A percentile compares a stretch with the other conserved stretches of the same genome.
Evolutionary conservation across 2,888 invertebrate species (phyloP).

Genomic region (Cosmopolites sordidus): DNA sequence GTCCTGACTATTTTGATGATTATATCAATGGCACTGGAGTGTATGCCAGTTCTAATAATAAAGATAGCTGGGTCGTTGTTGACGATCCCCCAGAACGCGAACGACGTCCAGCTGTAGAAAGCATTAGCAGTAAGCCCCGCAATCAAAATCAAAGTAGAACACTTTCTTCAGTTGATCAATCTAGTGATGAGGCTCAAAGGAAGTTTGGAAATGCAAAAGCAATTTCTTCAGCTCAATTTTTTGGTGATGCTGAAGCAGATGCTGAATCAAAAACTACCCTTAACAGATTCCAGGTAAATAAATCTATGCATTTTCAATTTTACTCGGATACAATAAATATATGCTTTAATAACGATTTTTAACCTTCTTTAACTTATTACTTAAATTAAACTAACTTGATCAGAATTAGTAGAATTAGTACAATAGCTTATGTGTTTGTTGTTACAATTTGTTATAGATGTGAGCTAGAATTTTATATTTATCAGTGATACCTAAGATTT

Average conservation of each 20-base stretch:
- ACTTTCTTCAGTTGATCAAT: not conserved
- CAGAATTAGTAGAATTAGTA: too few relatives aligned
- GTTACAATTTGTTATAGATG: too few relatives aligned
- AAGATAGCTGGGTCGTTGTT: conserved; percentile 48
- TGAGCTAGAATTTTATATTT: too few relatives aligned
- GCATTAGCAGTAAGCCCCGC: conserved; percentile 9
- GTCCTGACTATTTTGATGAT: conserved; percentile 51
- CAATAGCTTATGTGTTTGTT: too few relatives aligned
- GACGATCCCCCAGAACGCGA: conserved; percentile 39
- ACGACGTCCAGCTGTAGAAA: conserved; percentile 19
- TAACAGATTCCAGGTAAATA: conserved; percentile 60
- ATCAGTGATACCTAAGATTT: too few relatives aligned
- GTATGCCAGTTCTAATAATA: conserved; percentile 20
- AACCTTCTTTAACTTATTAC: too few relatives aligned
- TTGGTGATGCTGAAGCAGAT: conserved; percentile 67
- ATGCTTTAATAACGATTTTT: too few relatives aligned
- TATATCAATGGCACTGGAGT: conserved; percentile 49
- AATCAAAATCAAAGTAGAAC: not conserved
- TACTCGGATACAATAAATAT: too few relatives aligned
- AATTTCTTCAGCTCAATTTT: conserved; percentile 96
- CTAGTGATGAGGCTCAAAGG: conserved; percentile 74
- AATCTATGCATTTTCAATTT: too few relatives aligned
- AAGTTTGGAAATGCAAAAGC: conserved; percentile 97
- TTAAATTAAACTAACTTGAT: too few relatives aligned
- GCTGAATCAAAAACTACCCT: conserved; percentile 58